Evolutionary conservation across 2,888 invertebrate species (phyloP), one percentile per base, ranked within the genome.

Genomic region (Anagyrus pseudococci): DNA sequence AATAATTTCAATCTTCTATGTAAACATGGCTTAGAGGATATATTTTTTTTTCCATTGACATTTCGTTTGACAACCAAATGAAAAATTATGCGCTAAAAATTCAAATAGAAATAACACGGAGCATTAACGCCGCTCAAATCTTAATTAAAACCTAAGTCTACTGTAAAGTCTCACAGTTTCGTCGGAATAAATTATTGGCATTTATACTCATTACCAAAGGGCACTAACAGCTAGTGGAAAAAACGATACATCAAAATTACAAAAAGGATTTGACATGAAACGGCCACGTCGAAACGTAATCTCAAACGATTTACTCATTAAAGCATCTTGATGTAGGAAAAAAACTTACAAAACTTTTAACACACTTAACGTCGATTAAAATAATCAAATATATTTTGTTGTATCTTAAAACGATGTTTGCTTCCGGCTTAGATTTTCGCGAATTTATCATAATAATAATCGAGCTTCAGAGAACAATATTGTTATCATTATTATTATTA

Each of bases 141-240:
- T n/a, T n/a, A 58, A 49, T 64, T 64, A 64, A 58, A 53, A 56
- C 41, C 56, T 56, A 64, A 59, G 6, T 52, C 49, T 52, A 58
- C 58, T 63, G 58, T 58, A 47, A 64, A 64, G 54, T 64, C 57
- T 64, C 64, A 64, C 64, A 64, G 60, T 48, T 64, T 57, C 33
- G 57, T 57, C 58, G 58, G 58, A 65, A 65, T 65, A 61, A 60
- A 64, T 64, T 59, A 60, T 64, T 55, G 40, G 58, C 50, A 37
- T 55, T 61, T 23, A 50, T 46, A 50, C 41, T 60, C 19, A 25
- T 17, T 41, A 25, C n/a, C 54, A 29, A 50, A 40, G 44, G 48
- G n/a, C 20, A 40, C 55, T 54, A 61, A 48, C 54, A 46, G 55
- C 54, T 64, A 60, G 61, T 58, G 49, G 49, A 54, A 63, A 58